Evolutionary conservation across 2,888 invertebrate species (phyloP), one percentile per base, ranked within the genome.

Genomic region (Priocnemis perturbator): DNA sequence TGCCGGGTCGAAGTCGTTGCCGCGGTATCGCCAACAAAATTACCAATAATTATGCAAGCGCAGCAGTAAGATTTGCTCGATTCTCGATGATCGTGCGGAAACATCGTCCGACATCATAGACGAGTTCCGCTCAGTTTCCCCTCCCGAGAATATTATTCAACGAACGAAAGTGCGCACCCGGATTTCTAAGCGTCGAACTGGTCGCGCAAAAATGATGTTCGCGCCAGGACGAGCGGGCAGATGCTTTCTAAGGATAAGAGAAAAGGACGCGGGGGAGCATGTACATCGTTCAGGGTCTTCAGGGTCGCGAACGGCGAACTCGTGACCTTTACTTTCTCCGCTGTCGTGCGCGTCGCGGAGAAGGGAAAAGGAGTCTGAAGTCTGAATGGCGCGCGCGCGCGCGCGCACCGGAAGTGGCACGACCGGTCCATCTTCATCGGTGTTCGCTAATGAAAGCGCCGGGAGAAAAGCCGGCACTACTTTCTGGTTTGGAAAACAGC

Each of bases 211-310:
- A 37, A 37, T 37, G 4, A 37, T 37, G 59, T 4, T 37, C 7
- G 37, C 37, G 37, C 11, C 37, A 30, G 26, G 52, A 23, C 26
- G 53, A 37, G 66, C 37, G 19, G 55, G 68, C 70, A 79, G 84
- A 85, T 86, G 76, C 84, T 85, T 85, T 83, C 82, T 81, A 81
- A 67, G 81, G 82, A 85, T 86, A 83, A 84, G 80, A 71, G 50
- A 70, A 72, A 69, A 14, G 5, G 19, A 74, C 69, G 71, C 74
- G 71, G 77, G 76, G 74, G 75, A 79, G 66, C 30, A 23, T 63
- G 60, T 58, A 60, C 65, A 69, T 64, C 64, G 70, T 67, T 57
- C 76, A 75, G 78, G 83, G 84, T 85, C 82, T 69, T 62, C 75
- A 83, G 84, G 87, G 86, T 87, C 86, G 79, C 73, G 69, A 77